phyloP scores from a whole-genome alignment of 2,888 invertebrate genomes.

The Barypeithes pellucidus region DNA sequence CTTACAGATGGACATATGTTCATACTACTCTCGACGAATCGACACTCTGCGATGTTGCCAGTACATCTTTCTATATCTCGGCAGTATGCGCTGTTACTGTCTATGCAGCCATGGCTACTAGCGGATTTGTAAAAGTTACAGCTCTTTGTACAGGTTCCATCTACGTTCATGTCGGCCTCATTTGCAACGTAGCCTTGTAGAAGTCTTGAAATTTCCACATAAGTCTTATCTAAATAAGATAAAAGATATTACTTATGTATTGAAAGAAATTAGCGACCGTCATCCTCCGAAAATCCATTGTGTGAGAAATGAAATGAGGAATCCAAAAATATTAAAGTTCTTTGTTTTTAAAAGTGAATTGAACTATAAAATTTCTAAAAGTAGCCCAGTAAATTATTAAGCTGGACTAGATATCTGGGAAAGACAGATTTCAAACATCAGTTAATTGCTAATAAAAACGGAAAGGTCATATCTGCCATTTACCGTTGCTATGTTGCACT shows the following conservation, averaged over 20 bases:
- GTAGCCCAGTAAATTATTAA: too few species aligned
- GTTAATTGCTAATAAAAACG: too few species aligned
- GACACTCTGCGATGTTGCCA: constrained; percentile 56
- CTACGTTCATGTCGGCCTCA: constrained; percentile 84
- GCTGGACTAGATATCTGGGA: too few species aligned
- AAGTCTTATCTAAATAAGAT: constrained; percentile 73
- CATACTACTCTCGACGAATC: constrained; percentile 67
- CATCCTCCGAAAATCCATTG: too few species aligned
- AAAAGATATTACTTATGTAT: too few species aligned
- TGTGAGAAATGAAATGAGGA: too few species aligned
- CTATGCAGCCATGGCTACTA: constrained; percentile 57
- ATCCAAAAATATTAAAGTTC: too few species aligned
- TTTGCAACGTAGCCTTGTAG: constrained; percentile 88
- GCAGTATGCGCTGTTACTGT: constrained; percentile 56
- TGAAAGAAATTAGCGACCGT: too few species aligned
- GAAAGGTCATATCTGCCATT: not conserved
- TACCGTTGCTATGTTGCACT: constrained; percentile 56
- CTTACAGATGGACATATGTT: constrained; percentile 64
- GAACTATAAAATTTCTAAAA: too few species aligned
- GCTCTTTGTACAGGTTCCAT: constrained; percentile 78
- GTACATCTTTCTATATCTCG: constrained; percentile 56
- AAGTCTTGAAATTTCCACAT: constrained; percentile 81
- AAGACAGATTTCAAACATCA: too few species aligned
- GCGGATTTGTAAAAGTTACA: constrained; percentile 54
- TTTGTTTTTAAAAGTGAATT: too few species aligned